These are phyloP conservation scores for Andrena trimmerana DNA, from an alignment of 2,888 invertebrate genomes.

Conservation along the genomic window DNA sequence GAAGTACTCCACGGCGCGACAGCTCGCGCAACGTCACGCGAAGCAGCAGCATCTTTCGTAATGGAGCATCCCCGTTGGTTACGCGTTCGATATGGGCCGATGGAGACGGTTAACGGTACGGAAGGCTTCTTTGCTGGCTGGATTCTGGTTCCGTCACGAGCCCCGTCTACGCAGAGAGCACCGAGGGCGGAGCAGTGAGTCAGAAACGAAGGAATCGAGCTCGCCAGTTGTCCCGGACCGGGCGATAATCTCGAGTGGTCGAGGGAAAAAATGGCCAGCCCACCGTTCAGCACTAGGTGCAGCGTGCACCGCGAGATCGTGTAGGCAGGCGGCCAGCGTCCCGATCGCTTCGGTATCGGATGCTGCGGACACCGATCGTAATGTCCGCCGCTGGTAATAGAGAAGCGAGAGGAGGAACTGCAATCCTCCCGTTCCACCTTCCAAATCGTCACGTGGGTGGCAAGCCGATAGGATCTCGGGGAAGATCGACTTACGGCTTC, in stretches of 20 bases:
- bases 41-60: neutral
- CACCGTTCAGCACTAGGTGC: slow-evolving; percentile 62
- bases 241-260: slow-evolving; percentile 67
- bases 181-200: slow-evolving; percentile 67
- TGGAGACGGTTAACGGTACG: slow-evolving; percentile 29
- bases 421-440: slow-evolving; percentile 56
- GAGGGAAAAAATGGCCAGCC: slow-evolving; percentile 63
- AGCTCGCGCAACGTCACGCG: too few species aligned
- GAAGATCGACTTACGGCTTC: slow-evolving; percentile 73
- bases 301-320: slow-evolving; percentile 45
- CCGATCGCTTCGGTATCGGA: slow-evolving; percentile 64
- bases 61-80: neutral
- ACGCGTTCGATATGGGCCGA: neutral
- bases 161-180: slow-evolving; percentile 40
- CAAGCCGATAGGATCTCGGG: slow-evolving; percentile 67
- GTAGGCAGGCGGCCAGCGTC: slow-evolving; percentile 62
- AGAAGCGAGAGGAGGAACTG: slow-evolving; percentile 48
- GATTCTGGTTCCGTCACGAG: slow-evolving; percentile 39
- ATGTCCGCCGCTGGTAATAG: slow-evolving; percentile 64
- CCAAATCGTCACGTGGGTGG: slow-evolving; percentile 65
- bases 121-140: slow-evolving; percentile 23
- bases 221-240: slow-evolving; percentile 47
- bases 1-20: neutral
- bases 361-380: slow-evolving; percentile 69
- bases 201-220: slow-evolving; percentile 58